Percentiles rank a stretch among this genome's conserved stretches.
phyloP scores from a whole-genome alignment of 2,797 vertebrate species.

The Carcharodon carcharias region DNA sequence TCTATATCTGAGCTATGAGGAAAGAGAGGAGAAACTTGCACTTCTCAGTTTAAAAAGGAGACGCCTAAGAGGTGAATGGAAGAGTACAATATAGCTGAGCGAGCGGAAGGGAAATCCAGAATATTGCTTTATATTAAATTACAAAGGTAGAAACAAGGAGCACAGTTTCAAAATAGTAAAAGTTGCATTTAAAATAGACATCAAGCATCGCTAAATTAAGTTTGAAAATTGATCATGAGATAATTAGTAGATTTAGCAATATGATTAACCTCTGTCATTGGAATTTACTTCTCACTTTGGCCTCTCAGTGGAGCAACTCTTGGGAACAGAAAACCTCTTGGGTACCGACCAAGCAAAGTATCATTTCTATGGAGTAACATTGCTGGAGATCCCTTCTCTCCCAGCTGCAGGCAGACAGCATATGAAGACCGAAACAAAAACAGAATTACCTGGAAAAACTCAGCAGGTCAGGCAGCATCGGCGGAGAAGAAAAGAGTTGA shows the following conservation, averaged over 20 bases:
- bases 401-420: neutral
- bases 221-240: neutral
- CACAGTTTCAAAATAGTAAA: neutral
- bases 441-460: too few relatives aligned
- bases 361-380: neutral
- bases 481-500: too few relatives aligned
- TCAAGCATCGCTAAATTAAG: neutral
- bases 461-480: too few relatives aligned
- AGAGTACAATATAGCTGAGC: neutral
- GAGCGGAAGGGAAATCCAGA: neutral
- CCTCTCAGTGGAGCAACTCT: neutral
- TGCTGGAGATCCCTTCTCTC: neutral
- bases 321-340: neutral
- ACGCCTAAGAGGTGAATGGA: neutral
- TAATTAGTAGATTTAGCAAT: neutral
- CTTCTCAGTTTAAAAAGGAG: too few relatives aligned
- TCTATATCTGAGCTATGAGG: neutral
- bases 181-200: neutral
- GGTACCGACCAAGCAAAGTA: neutral
- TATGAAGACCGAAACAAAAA: neutral
- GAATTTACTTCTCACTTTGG: neutral
- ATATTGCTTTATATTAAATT: neutral
- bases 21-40: neutral
- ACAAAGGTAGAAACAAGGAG: too few relatives aligned
- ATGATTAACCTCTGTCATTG: neutral